Evolutionary conservation across 1,140 invertebrate species (phyloP), one percentile per base, ranked within the genome.

Genomic region (Pseudachorutes palmiensis): DNA sequence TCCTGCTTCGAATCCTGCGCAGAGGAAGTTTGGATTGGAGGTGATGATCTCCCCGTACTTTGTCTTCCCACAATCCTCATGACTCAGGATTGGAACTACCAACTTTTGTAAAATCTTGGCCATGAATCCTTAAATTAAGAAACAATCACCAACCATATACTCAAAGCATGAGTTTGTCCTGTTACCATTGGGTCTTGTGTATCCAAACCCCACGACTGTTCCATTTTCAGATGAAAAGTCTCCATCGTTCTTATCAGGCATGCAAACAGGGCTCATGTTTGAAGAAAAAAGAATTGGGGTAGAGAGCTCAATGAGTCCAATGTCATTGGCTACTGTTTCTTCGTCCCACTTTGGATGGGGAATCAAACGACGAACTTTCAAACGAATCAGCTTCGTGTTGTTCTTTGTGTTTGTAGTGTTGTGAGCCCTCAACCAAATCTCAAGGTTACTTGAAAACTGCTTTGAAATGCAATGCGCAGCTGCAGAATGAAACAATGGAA

Each of bases 1-100:
- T 1, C 92, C 92, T 75, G 92, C 86, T 5, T 87, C 87, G 74
- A 90, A 91, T 0, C 92, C 92, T 30, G 92, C 92, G 75, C 92
- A 95, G 1, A 95, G 79, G 78, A 94, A 94, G 68, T 5, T 9
- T n/a, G 59, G 59, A 36, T 30, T 61, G 5, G 12, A 16, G 5
- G 9, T 22, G 2, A 61, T 29, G 30, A 61, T 61, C 9, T 30
- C 32, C 2, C 59, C 32, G 24, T 61, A 61, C 31, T 26, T 30
- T 3, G 24, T 61, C 31, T 14, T 28, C 2, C 9, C 24, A 26
- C 59, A 61, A 3, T 61, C 59, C 9, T 9, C 59, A 32, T 61
- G 59, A 24, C 59, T 61, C 14, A 61, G 29, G 30, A 61, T 36
- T 26, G 59, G 59, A 30, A 61, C 59, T 9, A 2, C 31, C 59